Base-by-base conservation (phyloP, 2,888 invertebrate genomes). In the Lycophotia porphyrea region DNA sequence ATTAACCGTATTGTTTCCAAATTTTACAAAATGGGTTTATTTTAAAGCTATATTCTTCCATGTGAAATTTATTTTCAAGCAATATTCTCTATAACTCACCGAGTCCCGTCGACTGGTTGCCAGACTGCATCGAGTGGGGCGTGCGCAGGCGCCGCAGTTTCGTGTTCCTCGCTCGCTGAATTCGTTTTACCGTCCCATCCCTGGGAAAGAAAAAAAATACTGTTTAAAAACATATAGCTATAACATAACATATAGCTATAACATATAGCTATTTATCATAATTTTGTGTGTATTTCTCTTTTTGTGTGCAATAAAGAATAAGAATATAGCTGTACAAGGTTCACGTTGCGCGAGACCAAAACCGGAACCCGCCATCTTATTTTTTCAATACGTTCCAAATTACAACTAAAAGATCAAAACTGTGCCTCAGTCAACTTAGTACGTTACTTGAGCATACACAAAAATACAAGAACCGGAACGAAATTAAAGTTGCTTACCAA, bases 21-120 rank as follows among this genome's bases (percentile, higher is more conserved):
- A 39, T 69, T 60, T 39, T 15, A 24, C 27, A 52, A 71, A 66
- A 27, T 5, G 39, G 18, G 15, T 36, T 63, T 4, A 1, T 4
- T 63, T 63, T 27, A n/a, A 13, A 11, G n/a, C 11, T 44, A n/a
- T 31, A 18, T 1, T 27, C 31, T 31, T 2, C 1, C 5, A 18
- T 55, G 2, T 2, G 15, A 55, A 27, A 15, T 27, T 55, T 8
- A 9, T 42, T 36, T 18, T 31, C 31, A 65, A 11, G 5, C 21
- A 15, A 36, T 64, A 66, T 49, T 1, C 2, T 65, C 34, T 58
- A 49, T 18, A 55, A 90, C 92, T 93, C 92, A 98, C 98, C 97
- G 97, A 77, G 98, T 98, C 77, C 98, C 97, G 64, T 97, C 97
- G 63, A 98, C 98, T 63, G 97, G 97, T 92, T 98, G 98, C 98